Evolutionary conservation across 2,113 vertebrate genomes (phyloP), one percentile per base, ranked within the genome.

Genomic region (Centropristis striata): DNA sequence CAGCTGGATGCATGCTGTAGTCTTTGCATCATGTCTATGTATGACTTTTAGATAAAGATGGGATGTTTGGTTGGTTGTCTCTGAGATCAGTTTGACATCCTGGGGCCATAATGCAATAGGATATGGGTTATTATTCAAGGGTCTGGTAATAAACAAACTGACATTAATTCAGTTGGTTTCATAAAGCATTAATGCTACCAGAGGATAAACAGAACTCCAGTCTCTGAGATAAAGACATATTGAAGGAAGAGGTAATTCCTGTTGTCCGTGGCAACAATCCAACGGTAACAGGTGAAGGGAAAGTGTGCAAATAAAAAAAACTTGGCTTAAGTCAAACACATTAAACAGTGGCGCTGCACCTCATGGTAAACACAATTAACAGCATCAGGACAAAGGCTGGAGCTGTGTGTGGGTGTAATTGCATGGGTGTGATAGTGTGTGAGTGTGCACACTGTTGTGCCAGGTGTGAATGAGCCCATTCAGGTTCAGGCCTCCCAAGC

Each of bases 361-460:
- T 23, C 7, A n/a, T 14, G 41, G 57, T n/a, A 54, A 70, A 73
- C 42, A 55, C 23, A 58, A 49, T 54, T 61, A 53, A 21, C 25
- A 5, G 42, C 65, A 67, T 39, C 21, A 57, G 44, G 41, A 69
- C 42, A 54, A 32, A 4, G 49, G 20, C 8, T 49, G 18, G 18
- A 37, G 23, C 4, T 60, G 51, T 44, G 60, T 39, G 73, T 86
- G 73, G 11, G 80, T 8, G 46, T 88, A 32, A 79, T 68, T 88
- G 66, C 67, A 39, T 53, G 11, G 66, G 79, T 53, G 79, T 76
- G 63, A 71, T 78, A 47, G 25, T 68, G 57, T 75, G 28, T 32
- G 36, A 27, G 36, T 51, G 60, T 75, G 46, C 54, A 41, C 66
- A 58, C 60, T 39, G n/a, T 50, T 72, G 78, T 51, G 10, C 54